A percentile compares a stretch with the other conserved stretches of the same genome.
Evolutionary conservation across 2,888 invertebrate species (phyloP).

Genomic region (Panorpa germanica): DNA sequence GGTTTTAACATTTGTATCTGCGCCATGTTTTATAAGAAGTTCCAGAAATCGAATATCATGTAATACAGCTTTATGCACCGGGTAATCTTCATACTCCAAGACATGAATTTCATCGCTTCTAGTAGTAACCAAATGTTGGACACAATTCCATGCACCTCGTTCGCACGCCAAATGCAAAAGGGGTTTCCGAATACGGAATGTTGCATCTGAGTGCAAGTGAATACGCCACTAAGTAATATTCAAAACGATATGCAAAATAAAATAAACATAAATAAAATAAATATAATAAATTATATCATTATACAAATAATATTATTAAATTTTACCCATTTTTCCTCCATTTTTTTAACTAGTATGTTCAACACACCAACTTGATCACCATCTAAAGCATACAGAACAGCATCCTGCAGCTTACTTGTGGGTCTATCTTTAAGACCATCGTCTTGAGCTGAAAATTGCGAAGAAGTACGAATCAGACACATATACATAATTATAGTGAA

Average conservation of each 20-base stretch:
- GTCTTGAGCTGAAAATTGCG: conserved; percentile 28
- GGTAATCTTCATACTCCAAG: conserved; percentile 56
- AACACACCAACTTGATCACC: conserved; percentile 51
- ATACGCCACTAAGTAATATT: conserved; percentile 20
- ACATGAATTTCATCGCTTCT: conserved; percentile 49
- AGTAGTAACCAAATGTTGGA: conserved; percentile 42
- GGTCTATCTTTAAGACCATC: conserved; percentile 27
- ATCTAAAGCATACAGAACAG: conserved; percentile 51
- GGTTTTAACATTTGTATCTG: conserved; percentile 46
- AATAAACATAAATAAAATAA: no score
- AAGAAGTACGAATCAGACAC: neutral
- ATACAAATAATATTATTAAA: no score
- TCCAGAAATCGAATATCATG: conserved; percentile 52
- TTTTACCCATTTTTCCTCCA: conserved; percentile 46
- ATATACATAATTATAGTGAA: neutral
- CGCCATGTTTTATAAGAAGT: conserved; percentile 43
- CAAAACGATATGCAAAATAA: no score
- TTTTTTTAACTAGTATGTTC: conserved; percentile 41
- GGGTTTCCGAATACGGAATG: conserved; percentile 36
- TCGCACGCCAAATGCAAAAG: conserved; percentile 49
- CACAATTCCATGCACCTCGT: conserved; percentile 51
- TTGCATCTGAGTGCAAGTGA: no score
- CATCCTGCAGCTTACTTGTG: conserved; percentile 41
- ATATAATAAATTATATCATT: no score
- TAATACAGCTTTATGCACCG: conserved; percentile 55